Evolutionary conservation across 2,888 invertebrate genomes (phyloP).

Genomic region (Celastrina argiolus): DNA sequence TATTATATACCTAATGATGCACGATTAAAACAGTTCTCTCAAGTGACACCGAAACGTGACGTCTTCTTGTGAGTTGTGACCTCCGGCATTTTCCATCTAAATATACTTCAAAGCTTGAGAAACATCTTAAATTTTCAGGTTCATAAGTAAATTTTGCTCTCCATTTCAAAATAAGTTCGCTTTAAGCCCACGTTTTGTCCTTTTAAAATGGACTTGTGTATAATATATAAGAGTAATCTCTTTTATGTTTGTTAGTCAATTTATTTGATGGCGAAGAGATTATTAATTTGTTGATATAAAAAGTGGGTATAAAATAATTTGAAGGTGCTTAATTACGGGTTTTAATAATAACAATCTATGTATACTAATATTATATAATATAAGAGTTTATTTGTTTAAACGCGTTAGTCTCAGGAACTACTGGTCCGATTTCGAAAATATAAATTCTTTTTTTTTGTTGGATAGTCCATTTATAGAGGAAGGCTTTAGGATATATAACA

Average conservation of each 20-base stretch:
- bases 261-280: not conserved
- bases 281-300: not conserved
- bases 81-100: slow-evolving; percentile 10
- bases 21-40: not conserved
- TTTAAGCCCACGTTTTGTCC: not conserved
- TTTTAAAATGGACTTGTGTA: not conserved
- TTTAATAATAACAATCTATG: no score
- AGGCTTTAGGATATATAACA: no score
- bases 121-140: slow-evolving; percentile 1
- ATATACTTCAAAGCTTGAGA: slow-evolving; percentile 13
- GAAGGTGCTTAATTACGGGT: no score
- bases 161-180: not conserved
- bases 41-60: not conserved
- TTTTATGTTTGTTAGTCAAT: not conserved
- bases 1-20: not conserved
- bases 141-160: not conserved
- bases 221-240: not conserved
- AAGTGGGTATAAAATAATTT: no score
- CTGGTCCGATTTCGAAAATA: no score
- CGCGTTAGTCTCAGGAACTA: no score
- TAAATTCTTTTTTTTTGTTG: no score
- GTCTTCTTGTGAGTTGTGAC: slow-evolving; percentile 11
- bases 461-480: no score
- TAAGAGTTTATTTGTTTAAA: no score
- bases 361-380: no score